Evolutionary conservation across 2,888 invertebrate genomes (phyloP), one percentile per base, ranked within the genome.

Genomic region (Choristoneura rosaceana): DNA sequence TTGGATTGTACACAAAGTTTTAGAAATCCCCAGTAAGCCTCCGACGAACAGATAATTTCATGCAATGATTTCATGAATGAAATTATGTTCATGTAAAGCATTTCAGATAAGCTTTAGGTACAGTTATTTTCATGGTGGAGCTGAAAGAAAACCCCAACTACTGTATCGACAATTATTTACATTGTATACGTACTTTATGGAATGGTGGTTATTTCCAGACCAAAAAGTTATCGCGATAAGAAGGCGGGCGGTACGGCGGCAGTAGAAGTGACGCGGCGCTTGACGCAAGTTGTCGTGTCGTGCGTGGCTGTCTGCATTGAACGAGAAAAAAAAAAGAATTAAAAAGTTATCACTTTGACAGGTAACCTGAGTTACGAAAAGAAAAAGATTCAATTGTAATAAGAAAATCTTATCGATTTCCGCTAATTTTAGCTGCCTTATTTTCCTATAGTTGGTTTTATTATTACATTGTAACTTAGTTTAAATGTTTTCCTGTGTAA

Each of bases 301-400:
- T 75, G 73, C 58, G 75, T 76, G 74, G 76, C 70, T 75, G 76
- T 79, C 75, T 76, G 66, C 74, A 74, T 78, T 75, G 74, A 74
- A 70, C 76, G 76, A 38, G 25, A 25, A 25, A 69, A 74, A 59
- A 76, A 74, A 73, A 70, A 77, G 77, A 77, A 78, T 75, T 74
- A 82, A 80, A 82, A 80, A 81, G 83, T 84, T 82, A 79, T 77
- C 59, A 78, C 76, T 76, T 89, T 92, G 91, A 90, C 91, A 91
- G 90, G 89, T 91, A 90, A 89, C 83, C 84, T 85, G 64, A 71
- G 75, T 63, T 68, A 52, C 50, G 38, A 73, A 68, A 68, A 64
- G 38, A 73, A 68, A 68, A 64, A 43, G 58, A 58, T 52, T 71
- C 65, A 47, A 58, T 58, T 55, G 25, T n/a, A 59, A 63, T 63